Evolutionary conservation across 1,140 invertebrate genomes (phyloP).

Genomic region (Diabrotica undecimpunctata): DNA sequence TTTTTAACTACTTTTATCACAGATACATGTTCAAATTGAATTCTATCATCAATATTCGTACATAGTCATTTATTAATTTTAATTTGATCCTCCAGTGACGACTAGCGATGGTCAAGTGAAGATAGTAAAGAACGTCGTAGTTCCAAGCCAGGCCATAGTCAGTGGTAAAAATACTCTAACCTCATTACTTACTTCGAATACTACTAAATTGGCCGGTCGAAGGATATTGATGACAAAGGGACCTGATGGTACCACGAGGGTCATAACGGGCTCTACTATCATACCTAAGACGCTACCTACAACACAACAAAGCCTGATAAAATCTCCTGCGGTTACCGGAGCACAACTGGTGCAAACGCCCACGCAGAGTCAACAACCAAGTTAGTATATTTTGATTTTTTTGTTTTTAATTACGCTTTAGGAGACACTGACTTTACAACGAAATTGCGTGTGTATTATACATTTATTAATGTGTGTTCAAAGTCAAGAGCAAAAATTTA

Average conservation of each 20-base stretch:
- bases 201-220: slow-evolving; percentile 64
- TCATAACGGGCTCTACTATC: slow-evolving; percentile 61
- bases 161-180: slow-evolving; percentile 65
- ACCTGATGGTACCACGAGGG: slow-evolving; percentile 71
- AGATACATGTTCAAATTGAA: not conserved
- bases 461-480: too few relatives aligned
- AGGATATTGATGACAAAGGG: slow-evolving; percentile 80
- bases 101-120: slow-evolving; percentile 57
- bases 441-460: not conserved
- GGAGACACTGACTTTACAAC: too few relatives aligned
- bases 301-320: slow-evolving; percentile 41
- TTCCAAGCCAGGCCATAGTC: slow-evolving; percentile 54
- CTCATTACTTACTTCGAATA: slow-evolving; percentile 61
- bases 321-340: slow-evolving; percentile 38
- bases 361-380: slow-evolving; percentile 35
- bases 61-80: not conserved
- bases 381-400: slow-evolving; percentile 32
- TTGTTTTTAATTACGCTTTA: too few relatives aligned
- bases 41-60: not conserved
- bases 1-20: too few relatives aligned
- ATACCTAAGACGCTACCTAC: slow-evolving; percentile 48
- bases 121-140: slow-evolving; percentile 59
- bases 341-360: slow-evolving; percentile 29
- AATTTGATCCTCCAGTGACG: slow-evolving; percentile 31
- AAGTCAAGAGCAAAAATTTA: too few relatives aligned